Evolutionary conservation across 1,140 invertebrate species (phyloP).

Genomic region (Lamellibrachia luymesi): DNA sequence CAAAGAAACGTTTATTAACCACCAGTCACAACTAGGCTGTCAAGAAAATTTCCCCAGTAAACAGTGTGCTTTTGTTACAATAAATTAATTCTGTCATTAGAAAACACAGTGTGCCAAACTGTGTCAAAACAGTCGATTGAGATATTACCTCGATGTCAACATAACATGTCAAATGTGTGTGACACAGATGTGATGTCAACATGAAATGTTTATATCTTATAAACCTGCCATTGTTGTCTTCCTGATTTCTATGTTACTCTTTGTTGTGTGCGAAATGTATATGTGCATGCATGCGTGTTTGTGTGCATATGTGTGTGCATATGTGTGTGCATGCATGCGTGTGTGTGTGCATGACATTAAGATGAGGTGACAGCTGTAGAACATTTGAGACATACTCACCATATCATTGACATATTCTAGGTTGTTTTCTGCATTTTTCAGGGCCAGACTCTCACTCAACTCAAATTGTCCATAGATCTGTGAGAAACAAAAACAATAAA

Average conservation of each 20-base stretch:
- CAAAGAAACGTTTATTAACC: background rate
- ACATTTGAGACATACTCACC: conserved; percentile 34
- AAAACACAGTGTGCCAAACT: background rate
- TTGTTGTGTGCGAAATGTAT: too few species aligned
- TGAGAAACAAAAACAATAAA: conserved; percentile 22
- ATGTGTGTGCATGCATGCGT: background rate
- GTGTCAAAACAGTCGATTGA: background rate
- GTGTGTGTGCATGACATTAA: background rate
- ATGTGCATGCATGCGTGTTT: background rate
- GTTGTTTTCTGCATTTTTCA: conserved; percentile 23
- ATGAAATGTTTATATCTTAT: too few species aligned
- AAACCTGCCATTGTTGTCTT: too few species aligned
- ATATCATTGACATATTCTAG: conserved; percentile 50
- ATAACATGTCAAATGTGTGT: background rate
- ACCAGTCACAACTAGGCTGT: background rate
- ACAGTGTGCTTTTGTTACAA: background rate
- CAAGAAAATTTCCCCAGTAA: background rate
- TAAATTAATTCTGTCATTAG: background rate
- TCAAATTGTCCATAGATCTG: conserved; percentile 51
- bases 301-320: background rate
- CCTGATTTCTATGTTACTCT: too few species aligned
- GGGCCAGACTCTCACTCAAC: conserved; percentile 21
- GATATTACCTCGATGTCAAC: background rate
- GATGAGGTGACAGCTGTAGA: background rate
- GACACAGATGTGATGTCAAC: too few species aligned